A percentile compares a stretch with the other conserved stretches of the same genome.
Conservation (phyloP, 2,797 vertebrate species). For the Clarias laeviceps region DNA sequence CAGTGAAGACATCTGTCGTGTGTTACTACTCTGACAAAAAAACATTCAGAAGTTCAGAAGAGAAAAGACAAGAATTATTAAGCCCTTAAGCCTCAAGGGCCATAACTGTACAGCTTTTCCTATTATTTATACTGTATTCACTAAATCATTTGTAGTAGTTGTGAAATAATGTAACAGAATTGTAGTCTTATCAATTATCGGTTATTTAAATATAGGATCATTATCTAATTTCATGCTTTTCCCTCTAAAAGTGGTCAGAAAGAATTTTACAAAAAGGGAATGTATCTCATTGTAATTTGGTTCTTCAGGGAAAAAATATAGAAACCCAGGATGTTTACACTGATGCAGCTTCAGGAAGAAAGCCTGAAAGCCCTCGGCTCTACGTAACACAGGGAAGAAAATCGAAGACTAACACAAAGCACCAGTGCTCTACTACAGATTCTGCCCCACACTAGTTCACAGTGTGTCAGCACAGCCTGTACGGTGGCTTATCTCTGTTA, state of each 20-base stretch:
- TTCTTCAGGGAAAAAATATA: neutral
- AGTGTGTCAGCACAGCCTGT: neutral
- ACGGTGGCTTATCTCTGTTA: conserved; percentile 32
- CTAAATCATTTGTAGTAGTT: neutral
- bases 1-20: neutral
- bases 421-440: neutral
- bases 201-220: neutral
- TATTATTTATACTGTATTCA: neutral
- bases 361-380: neutral
- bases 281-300: neutral
- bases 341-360: neutral
- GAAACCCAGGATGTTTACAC: neutral
- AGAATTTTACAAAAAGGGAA: neutral
- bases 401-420: neutral
- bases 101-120: neutral
- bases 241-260: neutral
- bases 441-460: neutral
- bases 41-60: neutral
- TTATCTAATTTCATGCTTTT: neutral
- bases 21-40: neutral
- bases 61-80: neutral
- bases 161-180: neutral
- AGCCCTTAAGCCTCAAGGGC: neutral
- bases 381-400: neutral
- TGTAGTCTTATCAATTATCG: neutral